phyloP scores from a whole-genome alignment of 2,113 vertebrate species.

The Gambusia holbrooki region DNA sequence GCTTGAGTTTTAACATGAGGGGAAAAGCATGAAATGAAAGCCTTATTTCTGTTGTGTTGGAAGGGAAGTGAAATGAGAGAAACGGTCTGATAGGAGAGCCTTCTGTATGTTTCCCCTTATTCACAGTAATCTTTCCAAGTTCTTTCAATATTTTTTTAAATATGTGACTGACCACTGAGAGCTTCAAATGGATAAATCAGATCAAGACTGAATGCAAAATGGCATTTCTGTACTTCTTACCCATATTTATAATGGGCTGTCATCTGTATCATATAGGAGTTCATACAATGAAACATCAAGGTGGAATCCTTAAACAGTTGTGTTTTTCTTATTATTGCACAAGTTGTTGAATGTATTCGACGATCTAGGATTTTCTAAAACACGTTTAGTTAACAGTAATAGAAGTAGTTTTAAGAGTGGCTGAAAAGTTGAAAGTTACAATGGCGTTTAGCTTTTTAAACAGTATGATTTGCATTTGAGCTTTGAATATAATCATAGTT shows the following conservation, averaged over 20 bases:
- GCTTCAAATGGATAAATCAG: conserved; percentile 20
- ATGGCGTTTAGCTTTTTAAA: conserved; percentile 31
- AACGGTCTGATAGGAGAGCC: conserved; percentile 30
- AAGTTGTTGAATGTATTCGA: conserved; percentile 67
- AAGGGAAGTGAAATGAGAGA: conserved; percentile 42
- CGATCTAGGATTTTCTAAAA: conserved; percentile 34
- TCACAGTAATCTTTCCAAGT: conserved; percentile 41
- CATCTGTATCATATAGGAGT: not conserved
- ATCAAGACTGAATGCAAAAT: conserved; percentile 19
- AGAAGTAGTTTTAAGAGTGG: conserved; percentile 31
- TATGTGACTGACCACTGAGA: conserved; percentile 29
- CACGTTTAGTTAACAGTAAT: conserved; percentile 29
- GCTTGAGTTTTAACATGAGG: conserved; percentile 37
- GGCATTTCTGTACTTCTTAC: conserved; percentile 34
- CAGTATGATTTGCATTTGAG: conserved; percentile 61
- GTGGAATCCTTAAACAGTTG: conserved; percentile 17
- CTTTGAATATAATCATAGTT: conserved; percentile 41
- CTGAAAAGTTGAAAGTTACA: conserved; percentile 20
- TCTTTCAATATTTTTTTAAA: conserved; percentile 16
- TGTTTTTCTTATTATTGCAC: conserved; percentile 55
- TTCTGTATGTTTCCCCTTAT: conserved; percentile 22
- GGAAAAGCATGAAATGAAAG: conserved; percentile 19
- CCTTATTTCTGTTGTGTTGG: conserved; percentile 16
- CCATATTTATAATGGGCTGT: conserved; percentile 58
- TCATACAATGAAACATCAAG: conserved; percentile 3